Base-by-base conservation (phyloP, 2,888 invertebrate species). In the Conistra vaccinii region DNA sequence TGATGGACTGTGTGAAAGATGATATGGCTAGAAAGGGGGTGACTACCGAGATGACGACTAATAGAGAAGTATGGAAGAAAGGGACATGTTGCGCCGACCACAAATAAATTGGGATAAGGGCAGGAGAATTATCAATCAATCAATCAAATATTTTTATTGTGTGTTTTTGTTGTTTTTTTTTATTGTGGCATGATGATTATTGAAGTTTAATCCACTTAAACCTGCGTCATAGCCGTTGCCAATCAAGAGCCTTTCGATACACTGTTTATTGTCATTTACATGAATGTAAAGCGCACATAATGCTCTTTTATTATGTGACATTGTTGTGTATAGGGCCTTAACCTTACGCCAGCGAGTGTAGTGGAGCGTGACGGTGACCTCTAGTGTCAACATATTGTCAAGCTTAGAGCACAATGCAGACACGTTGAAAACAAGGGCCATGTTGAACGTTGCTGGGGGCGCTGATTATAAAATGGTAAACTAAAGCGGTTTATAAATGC, bases 321-420 rank as follows among this genome's bases (percentile, higher is more conserved):
- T 71, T 83, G 70, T 70, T 35, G 62, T 26, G 20, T 35, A 7
- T 23, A 66, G 60, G 63, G 26, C 83, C 83, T 83, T 83, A 61
- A 80, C 83, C 83, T 83, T 83, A 69, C 71, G 58, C 7, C 48
- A 42, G 17, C 29, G 10, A 65, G 51, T 12, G 70, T 10, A 70
- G 26, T 72, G 57, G 39, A 61, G 75, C 73, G 42, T 73, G 55
- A 48, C 73, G 63, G 73, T 61, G 78, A 74, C 84, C 84, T 81
- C 67, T 39, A 20, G n/a, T 65, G 65, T 62, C 73, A 67, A 73
- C 76, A 78, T 58, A 65, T 76, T 81, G 69, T 72, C 70, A 63
- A 69, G 17, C 42, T 66, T 67, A 23, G 23, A 39, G 17, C 29
- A 68, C 71, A 82, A 78, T 72, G 53, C 71, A 26, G 65, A 29